Conservation (phyloP, 2,113 vertebrate genomes). For the Pituophis catenifer region DNA sequence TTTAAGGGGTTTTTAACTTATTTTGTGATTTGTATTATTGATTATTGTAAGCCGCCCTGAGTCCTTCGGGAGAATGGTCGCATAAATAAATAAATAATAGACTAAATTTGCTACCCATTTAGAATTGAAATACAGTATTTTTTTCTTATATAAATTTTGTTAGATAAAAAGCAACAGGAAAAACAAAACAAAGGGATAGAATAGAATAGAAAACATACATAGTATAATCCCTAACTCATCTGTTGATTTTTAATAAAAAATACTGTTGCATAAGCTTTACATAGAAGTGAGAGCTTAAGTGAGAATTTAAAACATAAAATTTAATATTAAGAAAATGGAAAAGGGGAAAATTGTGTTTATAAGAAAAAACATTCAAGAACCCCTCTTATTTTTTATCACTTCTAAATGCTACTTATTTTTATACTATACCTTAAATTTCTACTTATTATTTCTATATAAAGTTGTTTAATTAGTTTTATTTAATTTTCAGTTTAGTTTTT, state of each 20-base stretch:
- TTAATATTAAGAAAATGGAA: neutral
- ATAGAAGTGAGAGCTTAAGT: neutral
- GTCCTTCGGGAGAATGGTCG: too few species aligned
- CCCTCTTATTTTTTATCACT: too few species aligned
- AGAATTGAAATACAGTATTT: neutral
- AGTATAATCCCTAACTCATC: neutral
- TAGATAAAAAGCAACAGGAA: neutral
- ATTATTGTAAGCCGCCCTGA: too few species aligned
- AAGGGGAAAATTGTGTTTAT: neutral
- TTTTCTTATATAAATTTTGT: neutral
- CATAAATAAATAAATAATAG: neutral
- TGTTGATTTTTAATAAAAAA: neutral
- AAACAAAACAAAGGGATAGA: neutral
- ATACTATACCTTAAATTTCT: too few species aligned
- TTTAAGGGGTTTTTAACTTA: too few species aligned
- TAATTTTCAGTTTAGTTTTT: too few species aligned
- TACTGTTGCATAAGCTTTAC: neutral
- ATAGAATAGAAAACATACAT: neutral
- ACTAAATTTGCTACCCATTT: neutral
- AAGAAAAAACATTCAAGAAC: too few species aligned
- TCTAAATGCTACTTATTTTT: too few species aligned
- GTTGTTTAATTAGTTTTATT: too few species aligned
- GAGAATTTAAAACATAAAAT: neutral
- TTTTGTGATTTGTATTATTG: too few species aligned
- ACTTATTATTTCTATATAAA: too few species aligned